Conservation (phyloP, 1,140 invertebrate genomes). For the Nebria ingens region DNA sequence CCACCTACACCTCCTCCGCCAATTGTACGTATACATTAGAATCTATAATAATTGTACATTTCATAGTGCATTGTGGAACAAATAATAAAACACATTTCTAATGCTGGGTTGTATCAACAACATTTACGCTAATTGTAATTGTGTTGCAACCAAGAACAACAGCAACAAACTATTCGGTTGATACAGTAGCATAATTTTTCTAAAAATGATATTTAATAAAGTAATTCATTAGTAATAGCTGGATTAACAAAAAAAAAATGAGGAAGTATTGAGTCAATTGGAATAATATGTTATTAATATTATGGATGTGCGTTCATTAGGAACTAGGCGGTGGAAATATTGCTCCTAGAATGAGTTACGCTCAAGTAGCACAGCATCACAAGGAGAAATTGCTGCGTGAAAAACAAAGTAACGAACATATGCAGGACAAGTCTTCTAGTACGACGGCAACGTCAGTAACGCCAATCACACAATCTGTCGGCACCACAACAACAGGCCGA, state of each 20-base stretch:
- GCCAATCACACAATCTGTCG: slow-evolving; percentile 13
- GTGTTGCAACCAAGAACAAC: no score
- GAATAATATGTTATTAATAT: not conserved
- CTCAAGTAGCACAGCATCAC: slow-evolving; percentile 70
- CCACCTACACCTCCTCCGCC: slow-evolving; percentile 22
- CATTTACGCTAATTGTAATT: no score
- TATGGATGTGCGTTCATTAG: not conserved
- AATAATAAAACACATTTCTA: no score
- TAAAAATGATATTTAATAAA: no score
- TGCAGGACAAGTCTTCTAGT: slow-evolving; percentile 7
- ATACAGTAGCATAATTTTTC: no score
- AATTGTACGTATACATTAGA: slow-evolving; percentile 10
- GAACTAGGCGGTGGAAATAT: slow-evolving; percentile 24
- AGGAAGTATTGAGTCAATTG: not conserved
- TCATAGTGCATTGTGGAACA: no score
- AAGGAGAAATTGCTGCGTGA: slow-evolving; percentile 43
- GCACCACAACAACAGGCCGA: slow-evolving; percentile 6
- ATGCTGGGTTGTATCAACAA: no score
- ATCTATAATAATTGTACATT: no score
- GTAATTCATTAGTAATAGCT: no score
- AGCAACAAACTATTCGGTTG: no score
- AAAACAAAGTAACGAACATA: slow-evolving; percentile 28
- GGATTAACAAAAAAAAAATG: no score
- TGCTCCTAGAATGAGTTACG: slow-evolving; percentile 64
- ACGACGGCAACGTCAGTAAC: not conserved